These are phyloP conservation scores for roundworm (Caenorhabditis elegans) DNA, from an alignment of 1,140 invertebrate genomes.

Conservation along the genomic window WBcel235 BX284604.4:13094001-13094500, in stretches of 20 bases:
- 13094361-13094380: too few relatives aligned
- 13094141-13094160: neutral
- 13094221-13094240: neutral
- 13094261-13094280: neutral
- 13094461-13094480: neutral
- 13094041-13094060: neutral
- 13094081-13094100: neutral
- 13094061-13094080: neutral
- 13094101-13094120: neutral
- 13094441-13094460: neutral
- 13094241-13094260: neutral
- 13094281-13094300: neutral
- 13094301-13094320: neutral
- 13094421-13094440: neutral
- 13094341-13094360: neutral
- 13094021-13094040: neutral
- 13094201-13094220: neutral
- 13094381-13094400: neutral
- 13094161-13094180: too few relatives aligned
- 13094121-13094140: neutral
- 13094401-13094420: neutral
- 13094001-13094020: neutral
- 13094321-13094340: neutral
- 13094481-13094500: neutral
- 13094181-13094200: neutral